phyloP scores from a whole-genome alignment of 2,888 invertebrate genomes.

The Leptarthrus brevirostris region DNA sequence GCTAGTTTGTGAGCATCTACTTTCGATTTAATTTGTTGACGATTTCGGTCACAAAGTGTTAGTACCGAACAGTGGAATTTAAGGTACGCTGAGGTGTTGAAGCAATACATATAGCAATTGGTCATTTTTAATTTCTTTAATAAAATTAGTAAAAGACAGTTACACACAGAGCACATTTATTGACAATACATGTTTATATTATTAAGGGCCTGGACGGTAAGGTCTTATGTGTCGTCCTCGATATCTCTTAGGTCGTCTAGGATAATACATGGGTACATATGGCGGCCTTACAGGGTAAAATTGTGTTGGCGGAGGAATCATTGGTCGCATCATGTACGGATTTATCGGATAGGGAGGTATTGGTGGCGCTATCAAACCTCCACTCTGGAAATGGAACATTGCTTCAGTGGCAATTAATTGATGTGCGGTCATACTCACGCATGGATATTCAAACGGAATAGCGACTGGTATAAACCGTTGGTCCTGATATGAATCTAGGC shows the following conservation, averaged over 20 bases:
- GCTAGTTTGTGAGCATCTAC: no score
- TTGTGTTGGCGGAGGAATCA: neutral
- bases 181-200: neutral
- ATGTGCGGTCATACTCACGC: neutral
- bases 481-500: neutral
- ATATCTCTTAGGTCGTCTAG: neutral
- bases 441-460: constrained; percentile 36
- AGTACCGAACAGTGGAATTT: no score
- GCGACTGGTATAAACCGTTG: constrained; percentile 15
- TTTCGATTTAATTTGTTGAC: no score
- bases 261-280: constrained; percentile 7
- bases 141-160: no score
- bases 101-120: no score
- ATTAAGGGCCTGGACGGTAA: neutral
- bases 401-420: neutral
- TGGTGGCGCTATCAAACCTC: constrained; percentile 26
- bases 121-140: no score
- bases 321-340: constrained; percentile 12
- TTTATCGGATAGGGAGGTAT: neutral
- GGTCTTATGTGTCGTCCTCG: constrained; percentile 2
- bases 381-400: neutral
- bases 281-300: constrained; percentile 8
- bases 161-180: no score
- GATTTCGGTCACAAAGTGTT: no score
- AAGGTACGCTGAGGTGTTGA: no score